Base-by-base conservation (phyloP, 53 echinoderm and acorn worm genomes). In the Temnopleurus reevesii region DNA sequence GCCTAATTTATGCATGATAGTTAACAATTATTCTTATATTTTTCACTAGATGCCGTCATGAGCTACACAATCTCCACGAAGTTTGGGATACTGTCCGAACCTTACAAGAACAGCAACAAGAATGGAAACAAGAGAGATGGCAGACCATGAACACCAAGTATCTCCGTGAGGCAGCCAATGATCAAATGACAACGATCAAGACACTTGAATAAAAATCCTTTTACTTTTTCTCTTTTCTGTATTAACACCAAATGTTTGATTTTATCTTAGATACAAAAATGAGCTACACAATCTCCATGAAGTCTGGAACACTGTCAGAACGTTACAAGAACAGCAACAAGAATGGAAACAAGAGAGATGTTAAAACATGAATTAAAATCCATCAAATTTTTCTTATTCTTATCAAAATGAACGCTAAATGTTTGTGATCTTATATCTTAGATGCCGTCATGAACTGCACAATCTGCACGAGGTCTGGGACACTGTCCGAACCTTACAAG, bases 71-170 rank as follows among this genome's bases (percentile, higher is more conserved):
- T 18, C 38, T 66, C 18, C 33, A 66, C 13, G 19, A 66, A 35
- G 19, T 15, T 15, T 36, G n/a, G 71, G 18, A 15, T 35, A 66
- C 71, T 18, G n/a, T 66, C 2, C 18, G 36, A 35, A 31, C 29
- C 12, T 4, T 64, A 12, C 2, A 12, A 9, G 34, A 64, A 15
- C 9, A 64, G 64, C 33, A 95, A 55, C 89, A 96, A 77, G 89
- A 92, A 59, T 93, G 93, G 92, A 95, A 91, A 66, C 84, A 92
- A 45, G 95, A 97, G 46, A 77, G 94, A 55, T 97, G 97, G 97
- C 97, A 97, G 81, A 95, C 86, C 55, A 94, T 95, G 94, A 95
- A 97, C 79, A 97, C 97, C 83, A 95, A 95, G 89, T 94, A 92
- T 45, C 91, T 95, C 89, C 90, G 95, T 38, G 94, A 94, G 55